Evolutionary conservation across 2,888 invertebrate species (phyloP), one percentile per base, ranked within the genome.

Genomic region (Mesorhabditis sp.): DNA sequence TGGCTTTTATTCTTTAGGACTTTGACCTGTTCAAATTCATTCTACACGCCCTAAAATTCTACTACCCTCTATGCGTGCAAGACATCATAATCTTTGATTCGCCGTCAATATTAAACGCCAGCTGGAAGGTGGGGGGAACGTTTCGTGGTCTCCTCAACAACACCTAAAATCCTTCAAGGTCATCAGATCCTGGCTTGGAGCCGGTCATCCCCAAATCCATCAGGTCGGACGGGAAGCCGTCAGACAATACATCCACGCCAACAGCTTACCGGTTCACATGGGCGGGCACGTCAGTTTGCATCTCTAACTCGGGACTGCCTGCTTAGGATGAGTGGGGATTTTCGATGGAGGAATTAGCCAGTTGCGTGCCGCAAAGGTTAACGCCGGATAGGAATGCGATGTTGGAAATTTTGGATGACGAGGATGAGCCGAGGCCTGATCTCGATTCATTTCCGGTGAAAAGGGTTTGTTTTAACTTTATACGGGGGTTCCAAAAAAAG

Each of bases 11-110:
- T 67, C 64, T 77, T 43, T 67, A 83, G 83, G 82, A 83, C 69
- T 74, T 82, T 65, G 77, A 84, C 41, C 71, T 79, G 4, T 73
- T 84, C 67, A 81, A 82, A 62, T 84, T 84, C 71, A 74, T 83
- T 5, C 74, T 84, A 10, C 79, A 82, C 67, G 66, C 74, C 0
- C 72, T 81, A n/a, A 83, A 82, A 65, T 84, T 79, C 65, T 82
- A 82, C 67, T 84, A 81, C 71, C 84, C 84, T 1, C 72, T 71
- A 62, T 70, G 77, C 41, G 75, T 80, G 4, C 70, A 72, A 42
- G 76, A 77, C 4, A 74, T 83, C 44, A 44, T 82, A 5, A 74
- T 83, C 41, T 82, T 74, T 70, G 81, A 82, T 43, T 76, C 74
- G 50, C 82, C 84, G 4, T 69, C 72, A 5, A 77, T 81, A 65